Base-by-base conservation (phyloP, 2,888 invertebrate genomes). In the Macropis europaea region DNA sequence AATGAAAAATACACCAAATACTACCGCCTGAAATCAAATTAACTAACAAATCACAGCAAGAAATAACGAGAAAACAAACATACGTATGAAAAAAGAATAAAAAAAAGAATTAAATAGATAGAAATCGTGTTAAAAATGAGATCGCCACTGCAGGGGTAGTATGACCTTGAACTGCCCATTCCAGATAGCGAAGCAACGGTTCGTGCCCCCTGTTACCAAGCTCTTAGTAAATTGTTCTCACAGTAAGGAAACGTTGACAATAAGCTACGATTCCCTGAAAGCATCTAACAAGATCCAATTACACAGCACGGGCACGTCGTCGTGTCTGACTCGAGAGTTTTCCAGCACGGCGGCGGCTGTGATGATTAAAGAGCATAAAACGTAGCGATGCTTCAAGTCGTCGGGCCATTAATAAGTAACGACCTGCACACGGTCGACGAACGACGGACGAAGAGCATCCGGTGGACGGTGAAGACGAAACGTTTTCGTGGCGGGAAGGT, bases 201-300 rank as follows among this genome's bases (percentile, higher is more conserved):
- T n/a, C n/a, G n/a, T n/a, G n/a, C n/a, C n/a, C n/a, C n/a, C n/a
- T n/a, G n/a, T n/a, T n/a, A n/a, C n/a, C n/a, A n/a, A n/a, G n/a
- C 2, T 7, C 9, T 15, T 2, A 43, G 26, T 32, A 56, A 43
- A 19, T 7, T 19, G 9, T 7, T n/a, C 28, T 57, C 19, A n/a
- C 34, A 57, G 28, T 22, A 15, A 3, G 11, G 15, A 28, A 63
- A 28, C 28, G 15, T 2, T 13, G 43, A 13, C 28, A 26, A 15
- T 54, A 38, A 40, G 19, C 28, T 15, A 3, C 7, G 36, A 45
- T 45, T 47, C 17, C 15, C 45, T 15, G 15, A 38, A 48, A 28
- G 28, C 50, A 30, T 17, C 24, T 45, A 62, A 53, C 36, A 36
- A 61, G 36, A 28, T 45, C 36, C 19, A 66, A 66, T 66, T 62